These are phyloP conservation scores for Romanomermis culicivorax DNA, from an alignment of 2,888 invertebrate species.

Conservation along the genomic window DNA sequence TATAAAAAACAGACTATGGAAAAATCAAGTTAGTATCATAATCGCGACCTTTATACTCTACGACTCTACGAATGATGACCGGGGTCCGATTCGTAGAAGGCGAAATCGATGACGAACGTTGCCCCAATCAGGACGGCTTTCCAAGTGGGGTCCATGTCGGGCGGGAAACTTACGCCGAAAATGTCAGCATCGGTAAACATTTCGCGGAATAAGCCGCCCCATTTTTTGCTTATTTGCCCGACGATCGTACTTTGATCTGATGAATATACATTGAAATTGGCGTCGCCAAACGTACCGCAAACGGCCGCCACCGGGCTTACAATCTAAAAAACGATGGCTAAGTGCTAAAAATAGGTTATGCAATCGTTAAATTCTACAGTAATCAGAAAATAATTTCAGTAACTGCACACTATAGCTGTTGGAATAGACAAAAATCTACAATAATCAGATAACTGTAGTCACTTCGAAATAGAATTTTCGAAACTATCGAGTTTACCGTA, in stretches of 20 bases:
- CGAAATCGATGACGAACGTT: not conserved
- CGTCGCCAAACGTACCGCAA: not conserved
- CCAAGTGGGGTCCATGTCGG: slow-evolving; percentile 2
- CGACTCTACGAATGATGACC: too few species aligned
- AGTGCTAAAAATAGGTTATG: too few species aligned
- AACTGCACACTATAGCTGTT: too few species aligned
- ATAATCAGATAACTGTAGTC: too few species aligned
- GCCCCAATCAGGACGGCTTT: not conserved
- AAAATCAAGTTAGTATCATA: too few species aligned
- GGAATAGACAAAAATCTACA: too few species aligned
- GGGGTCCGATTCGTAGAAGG: not conserved
- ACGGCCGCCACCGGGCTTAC: not conserved
- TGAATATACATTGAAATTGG: not conserved
- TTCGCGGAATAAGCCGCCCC: slow-evolving; percentile 1
- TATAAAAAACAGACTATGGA: too few species aligned
- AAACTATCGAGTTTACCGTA: too few species aligned
- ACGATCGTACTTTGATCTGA: not conserved
- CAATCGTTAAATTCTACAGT: too few species aligned
- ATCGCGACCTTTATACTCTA: too few species aligned
- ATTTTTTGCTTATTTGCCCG: slow-evolving; percentile 2
- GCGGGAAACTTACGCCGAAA: not conserved
- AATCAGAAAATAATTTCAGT: too few species aligned
- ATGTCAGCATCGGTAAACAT: not conserved
- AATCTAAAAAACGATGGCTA: not conserved
- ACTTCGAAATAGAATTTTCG: too few species aligned